Evolutionary conservation across 2,888 invertebrate species (phyloP).

Genomic region (Pocota personata): DNA sequence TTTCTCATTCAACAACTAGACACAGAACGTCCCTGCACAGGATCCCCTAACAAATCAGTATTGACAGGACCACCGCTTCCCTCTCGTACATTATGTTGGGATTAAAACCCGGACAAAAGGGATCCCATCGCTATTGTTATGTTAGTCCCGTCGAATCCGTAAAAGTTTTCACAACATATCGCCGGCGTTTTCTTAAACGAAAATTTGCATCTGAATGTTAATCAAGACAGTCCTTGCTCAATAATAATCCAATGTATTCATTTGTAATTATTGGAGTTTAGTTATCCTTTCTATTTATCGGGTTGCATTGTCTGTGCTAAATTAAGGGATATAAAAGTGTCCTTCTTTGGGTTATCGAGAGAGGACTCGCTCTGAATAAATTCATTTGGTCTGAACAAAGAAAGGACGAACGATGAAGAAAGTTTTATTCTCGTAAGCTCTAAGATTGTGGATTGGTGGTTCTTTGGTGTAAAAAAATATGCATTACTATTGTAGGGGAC

Average conservation of each 20-base stretch:
- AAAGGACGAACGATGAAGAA: neutral
- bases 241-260: conserved; percentile 54
- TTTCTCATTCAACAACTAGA: neutral
- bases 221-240: conserved; percentile 44
- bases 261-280: conserved; percentile 65
- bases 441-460: neutral
- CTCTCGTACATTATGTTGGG: conserved; percentile 6
- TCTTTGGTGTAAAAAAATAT: neutral
- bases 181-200: conserved; percentile 21
- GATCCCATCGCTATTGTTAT: conserved; percentile 21
- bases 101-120: conserved; percentile 39
- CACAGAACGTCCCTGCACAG: neutral
- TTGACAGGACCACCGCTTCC: neutral
- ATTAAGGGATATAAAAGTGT: conserved; percentile 17
- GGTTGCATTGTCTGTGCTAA: conserved; percentile 31
- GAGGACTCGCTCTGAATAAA: conserved; percentile 32
- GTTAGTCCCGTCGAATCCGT: neutral
- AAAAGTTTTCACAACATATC: conserved; percentile 34
- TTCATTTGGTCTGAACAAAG: conserved; percentile 27
- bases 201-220: conserved; percentile 66
- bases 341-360: conserved; percentile 16
- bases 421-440: conserved; percentile 1
- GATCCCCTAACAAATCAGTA: neutral
- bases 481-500: neutral
- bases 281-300: conserved; percentile 30